A percentile compares a stretch with the other conserved stretches of the same genome.
phyloP scores from a whole-genome alignment of 2,888 invertebrate species.

The Galeopsomyia nigrocyanea region DNA sequence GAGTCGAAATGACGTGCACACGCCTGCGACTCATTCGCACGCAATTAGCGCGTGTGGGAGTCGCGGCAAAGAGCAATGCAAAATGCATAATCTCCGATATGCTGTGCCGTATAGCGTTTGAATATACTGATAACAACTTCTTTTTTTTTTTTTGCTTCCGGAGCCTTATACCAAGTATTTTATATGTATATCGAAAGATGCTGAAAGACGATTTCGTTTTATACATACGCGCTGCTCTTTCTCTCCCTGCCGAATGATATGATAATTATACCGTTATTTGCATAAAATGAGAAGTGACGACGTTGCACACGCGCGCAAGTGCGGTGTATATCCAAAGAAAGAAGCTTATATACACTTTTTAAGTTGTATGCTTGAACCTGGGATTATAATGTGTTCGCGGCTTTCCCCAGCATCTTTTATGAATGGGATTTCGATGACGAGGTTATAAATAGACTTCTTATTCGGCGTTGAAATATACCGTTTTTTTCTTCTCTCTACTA shows the following conservation, averaged over 20 bases:
- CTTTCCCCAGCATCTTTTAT: constrained; percentile 32
- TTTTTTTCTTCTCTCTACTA: background rate
- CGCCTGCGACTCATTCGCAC: constrained; percentile 48
- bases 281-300: constrained; percentile 36
- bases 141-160: too few relatives aligned
- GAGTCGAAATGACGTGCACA: background rate
- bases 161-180: constrained; percentile 44
- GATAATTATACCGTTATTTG: constrained; percentile 49
- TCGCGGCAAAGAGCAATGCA: too few relatives aligned
- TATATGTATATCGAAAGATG: constrained; percentile 8
- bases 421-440: constrained; percentile 36
- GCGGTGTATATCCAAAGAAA: background rate
- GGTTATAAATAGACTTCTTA: constrained; percentile 20
- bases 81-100: constrained; percentile 47
- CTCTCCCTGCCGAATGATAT: constrained; percentile 34
- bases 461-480: background rate
- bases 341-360: constrained; percentile 13
- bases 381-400: constrained; percentile 13
- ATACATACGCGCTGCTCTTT: background rate
- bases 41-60: constrained; percentile 56
- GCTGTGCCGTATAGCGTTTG: constrained; percentile 9
- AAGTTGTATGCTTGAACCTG: background rate
- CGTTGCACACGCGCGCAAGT: background rate
- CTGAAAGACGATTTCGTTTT: constrained; percentile 6
- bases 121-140: too few relatives aligned